Evolutionary conservation across 2,888 invertebrate species (phyloP), one percentile per base, ranked within the genome.

Genomic region (Cybosia mesomella): DNA sequence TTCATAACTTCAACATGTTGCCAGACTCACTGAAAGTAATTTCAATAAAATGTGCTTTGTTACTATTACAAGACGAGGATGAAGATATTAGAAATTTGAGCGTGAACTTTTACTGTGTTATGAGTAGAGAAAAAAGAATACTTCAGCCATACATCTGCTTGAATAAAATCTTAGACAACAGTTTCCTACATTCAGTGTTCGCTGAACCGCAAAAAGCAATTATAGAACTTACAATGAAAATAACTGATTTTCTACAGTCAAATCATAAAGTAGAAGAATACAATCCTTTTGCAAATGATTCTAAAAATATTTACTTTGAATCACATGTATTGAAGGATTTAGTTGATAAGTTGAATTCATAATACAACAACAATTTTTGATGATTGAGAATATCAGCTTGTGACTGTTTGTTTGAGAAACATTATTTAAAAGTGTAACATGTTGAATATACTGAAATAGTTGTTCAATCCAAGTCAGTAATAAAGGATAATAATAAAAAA

Each of bases 61-160:
- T 91, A 55, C 85, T 96, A 8, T 80, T 96, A 57, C 96, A 95
- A 88, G 96, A 96, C 85, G 96, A 96, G 81, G 92, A 95, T 79
- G 88, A 91, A 66, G 92, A 93, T 76, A 89, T 96, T 18, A 92
- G 96, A 77, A 90, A 90, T 75, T 71, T 87, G 34, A 89, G 91
- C 83, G 88, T 90, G 8, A 71, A 85, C 57, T 93, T 89, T 75
- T 91, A 90, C 72, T 86, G 81, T 73, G 87, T 85, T 73, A 64
- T 91, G 34, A 82, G 58, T 24, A 80, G 83, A 59, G 68, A 73
- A 10, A 49, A 79, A 32, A 58, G 57, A 28, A 53, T 77, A 54
- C 64, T 84, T 43, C 91, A 94, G 67, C 89, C 94, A 11, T 90
- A 87, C 73, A 83, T 94, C 71, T 91, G 91, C 75, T 76, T 92